These are phyloP conservation scores for Procambarus clarkii DNA, from an alignment of 1,140 invertebrate genomes.

Conservation along the genomic window DNA sequence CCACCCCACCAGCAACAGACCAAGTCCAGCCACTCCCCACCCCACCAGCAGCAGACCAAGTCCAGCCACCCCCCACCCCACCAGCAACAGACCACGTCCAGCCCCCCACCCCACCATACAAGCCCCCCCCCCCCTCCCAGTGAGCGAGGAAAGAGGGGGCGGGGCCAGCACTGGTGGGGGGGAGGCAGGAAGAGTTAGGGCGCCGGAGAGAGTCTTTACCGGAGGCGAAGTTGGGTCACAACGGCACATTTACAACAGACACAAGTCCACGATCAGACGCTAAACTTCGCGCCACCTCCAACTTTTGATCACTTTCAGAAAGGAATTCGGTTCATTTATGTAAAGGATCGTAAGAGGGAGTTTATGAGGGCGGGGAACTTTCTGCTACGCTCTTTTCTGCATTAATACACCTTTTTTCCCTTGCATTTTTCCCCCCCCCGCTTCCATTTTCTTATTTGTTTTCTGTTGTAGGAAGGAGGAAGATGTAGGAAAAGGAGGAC, in stretches of 20 bases:
- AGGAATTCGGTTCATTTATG: constrained; percentile 60
- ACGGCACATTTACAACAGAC: constrained; percentile 7
- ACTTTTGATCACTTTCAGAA: constrained; percentile 26
- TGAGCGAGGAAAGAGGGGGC: neutral
- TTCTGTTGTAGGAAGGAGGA: no score
- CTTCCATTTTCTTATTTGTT: neutral
- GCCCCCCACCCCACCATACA: neutral
- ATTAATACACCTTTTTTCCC: neutral
- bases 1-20: neutral
- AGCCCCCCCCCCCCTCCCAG: neutral
- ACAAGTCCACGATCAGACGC: neutral
- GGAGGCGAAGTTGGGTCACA: neutral
- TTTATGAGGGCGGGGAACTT: constrained; percentile 29
- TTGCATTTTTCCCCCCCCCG: neutral
- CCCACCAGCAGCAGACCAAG: neutral
- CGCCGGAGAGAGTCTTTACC: neutral
- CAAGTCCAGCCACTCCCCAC: neutral
- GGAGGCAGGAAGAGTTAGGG: neutral
- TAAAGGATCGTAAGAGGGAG: constrained; percentile 44
- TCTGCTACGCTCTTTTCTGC: neutral
- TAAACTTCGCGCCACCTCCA: neutral
- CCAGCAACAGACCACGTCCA: no score
- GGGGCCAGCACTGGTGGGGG: neutral
- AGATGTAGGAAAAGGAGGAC: no score
- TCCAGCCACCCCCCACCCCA: neutral